Percentiles rank a stretch among this genome's conserved stretches.
These are phyloP conservation scores for Cephus nigrinus DNA, from an alignment of 2,888 invertebrate species.

Conservation along the genomic window DNA sequence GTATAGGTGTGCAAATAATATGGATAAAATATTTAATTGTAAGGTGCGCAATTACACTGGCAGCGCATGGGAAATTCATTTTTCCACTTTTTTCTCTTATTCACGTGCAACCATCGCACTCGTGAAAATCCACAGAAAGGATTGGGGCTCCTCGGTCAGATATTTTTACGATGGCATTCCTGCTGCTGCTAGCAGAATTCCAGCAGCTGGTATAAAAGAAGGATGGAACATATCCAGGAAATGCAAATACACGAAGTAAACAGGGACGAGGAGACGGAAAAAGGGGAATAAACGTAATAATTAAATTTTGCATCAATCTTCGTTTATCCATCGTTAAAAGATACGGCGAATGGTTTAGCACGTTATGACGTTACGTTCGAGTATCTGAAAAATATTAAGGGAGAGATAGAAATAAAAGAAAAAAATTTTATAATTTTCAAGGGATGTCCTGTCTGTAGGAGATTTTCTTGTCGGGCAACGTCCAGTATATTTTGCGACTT, in stretches of 20 bases:
- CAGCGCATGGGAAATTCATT: neutral
- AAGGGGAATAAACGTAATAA: neutral
- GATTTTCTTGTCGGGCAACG: neutral
- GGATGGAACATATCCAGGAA: neutral
- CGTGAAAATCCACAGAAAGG: neutral
- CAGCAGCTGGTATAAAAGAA: neutral
- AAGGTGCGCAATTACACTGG: neutral
- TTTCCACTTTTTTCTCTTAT: neutral
- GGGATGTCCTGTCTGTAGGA: neutral
- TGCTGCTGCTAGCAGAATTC: neutral
- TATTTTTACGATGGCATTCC: neutral
- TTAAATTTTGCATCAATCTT: neutral
- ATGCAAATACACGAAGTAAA: neutral
- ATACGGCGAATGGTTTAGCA: no score
- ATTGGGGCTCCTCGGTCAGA: neutral
- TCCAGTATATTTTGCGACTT: neutral
- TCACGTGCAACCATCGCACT: neutral
- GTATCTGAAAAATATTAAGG: neutral
- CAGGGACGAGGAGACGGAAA: neutral
- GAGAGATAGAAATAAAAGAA: neutral
- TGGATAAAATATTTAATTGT: neutral
- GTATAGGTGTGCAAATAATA: neutral
- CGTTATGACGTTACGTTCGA: no score
- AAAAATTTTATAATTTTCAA: neutral
- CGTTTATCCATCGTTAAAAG: neutral